A percentile compares a stretch with the other conserved stretches of the same genome.
phyloP scores from a whole-genome alignment of 2,113 vertebrate species.

The Astatoreochromis straeleni region DNA sequence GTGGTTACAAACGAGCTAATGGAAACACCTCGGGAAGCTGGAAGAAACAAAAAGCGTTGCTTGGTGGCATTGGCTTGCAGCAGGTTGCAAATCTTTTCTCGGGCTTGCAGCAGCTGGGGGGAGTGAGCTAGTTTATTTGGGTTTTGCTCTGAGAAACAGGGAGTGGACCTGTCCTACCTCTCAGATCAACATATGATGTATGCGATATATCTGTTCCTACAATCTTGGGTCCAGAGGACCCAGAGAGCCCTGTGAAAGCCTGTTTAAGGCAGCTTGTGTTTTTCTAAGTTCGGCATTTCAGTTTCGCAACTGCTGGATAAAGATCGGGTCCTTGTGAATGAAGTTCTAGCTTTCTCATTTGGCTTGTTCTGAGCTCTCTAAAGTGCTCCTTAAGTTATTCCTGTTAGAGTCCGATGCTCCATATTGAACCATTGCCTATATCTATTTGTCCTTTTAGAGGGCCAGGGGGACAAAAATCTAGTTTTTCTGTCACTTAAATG shows the following conservation, averaged over 20 bases:
- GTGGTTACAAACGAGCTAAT: not conserved
- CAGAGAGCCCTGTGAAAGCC: not conserved
- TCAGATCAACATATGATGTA: conserved; percentile 25
- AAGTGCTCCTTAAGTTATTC: not conserved
- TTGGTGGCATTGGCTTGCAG: not conserved
- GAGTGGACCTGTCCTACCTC: conserved; percentile 21
- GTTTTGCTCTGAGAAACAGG: conserved; percentile 37
- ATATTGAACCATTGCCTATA: not conserved
- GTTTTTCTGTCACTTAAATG: not conserved
- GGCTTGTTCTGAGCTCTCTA: not conserved
- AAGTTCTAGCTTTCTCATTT: not conserved
- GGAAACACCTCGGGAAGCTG: not conserved
- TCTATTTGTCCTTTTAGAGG: not conserved
- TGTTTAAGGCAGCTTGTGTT: not conserved
- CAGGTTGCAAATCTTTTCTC: conserved; percentile 10
- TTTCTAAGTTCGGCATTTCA: not conserved
- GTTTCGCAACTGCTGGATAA: not conserved
- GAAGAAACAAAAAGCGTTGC: not conserved
- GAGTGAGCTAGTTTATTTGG: conserved; percentile 32
- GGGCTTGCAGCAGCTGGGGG: not conserved
- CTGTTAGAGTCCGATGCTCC: not conserved
- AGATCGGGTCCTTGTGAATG: conserved; percentile 3
- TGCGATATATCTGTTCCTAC: not conserved
- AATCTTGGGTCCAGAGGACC: not conserved
- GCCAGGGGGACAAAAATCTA: not conserved